Base-by-base conservation (phyloP, 2,888 invertebrate species). In the Pegoplata infirma region DNA sequence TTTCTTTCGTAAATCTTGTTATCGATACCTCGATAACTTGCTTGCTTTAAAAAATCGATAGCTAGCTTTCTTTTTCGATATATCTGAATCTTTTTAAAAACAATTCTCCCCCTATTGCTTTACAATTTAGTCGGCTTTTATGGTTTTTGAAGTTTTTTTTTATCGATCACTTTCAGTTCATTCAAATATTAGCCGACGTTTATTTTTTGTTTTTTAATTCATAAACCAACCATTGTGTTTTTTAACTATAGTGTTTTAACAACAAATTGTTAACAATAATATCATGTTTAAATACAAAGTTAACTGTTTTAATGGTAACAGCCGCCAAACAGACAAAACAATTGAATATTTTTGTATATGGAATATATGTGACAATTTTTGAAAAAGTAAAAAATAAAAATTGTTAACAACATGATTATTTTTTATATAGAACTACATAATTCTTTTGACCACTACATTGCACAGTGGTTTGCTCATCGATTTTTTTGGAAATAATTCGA, bases 351-450 rank as follows among this genome's bases (percentile, higher is more conserved):
- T n/a, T n/a, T n/a, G n/a, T n/a, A n/a, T n/a, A n/a, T n/a, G n/a
- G n/a, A n/a, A n/a, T n/a, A 5, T 40, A 40, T 40, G 36, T 40
- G 36, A 40, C 36, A 40, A 40, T 40, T 40, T 36, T n/a, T 25
- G n/a, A n/a, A n/a, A n/a, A n/a, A n/a, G n/a, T n/a, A 28, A 28
- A 3, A 32, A 32, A 10, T 10, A n/a, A 40, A 40, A 40, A 40
- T n/a, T 1, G 12, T 40, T n/a, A 40, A 40, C 36, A n/a, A 40
- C 12, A 32, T 32, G 32, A 40, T 40, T 40, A 40, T n/a, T n/a
- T 40, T 66, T 25, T 49, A 49, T 49, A 64, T 64, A 47, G 63
- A 72, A 56, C 47, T 23, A 46, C 14, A n/a, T n/a, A n/a, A n/a
- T n/a, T 21, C 3, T 46, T 61, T 61, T 40, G 3, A n/a, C n/a